Conservation (phyloP, 2,888 invertebrate species). For the Allophyes oxyacanthae region DNA sequence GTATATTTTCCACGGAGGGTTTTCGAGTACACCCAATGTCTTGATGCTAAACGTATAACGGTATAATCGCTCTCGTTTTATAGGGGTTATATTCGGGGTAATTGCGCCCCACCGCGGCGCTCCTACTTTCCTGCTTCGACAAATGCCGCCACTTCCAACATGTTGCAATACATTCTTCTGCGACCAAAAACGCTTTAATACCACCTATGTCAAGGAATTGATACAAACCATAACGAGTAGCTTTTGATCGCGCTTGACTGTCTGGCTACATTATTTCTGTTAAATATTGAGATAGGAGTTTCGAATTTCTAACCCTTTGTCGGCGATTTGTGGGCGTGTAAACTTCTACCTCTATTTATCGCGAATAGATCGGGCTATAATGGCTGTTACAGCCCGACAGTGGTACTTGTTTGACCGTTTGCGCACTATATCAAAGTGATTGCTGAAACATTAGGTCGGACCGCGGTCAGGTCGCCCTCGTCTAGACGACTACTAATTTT, state of each 20-base stretch:
- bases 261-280: constrained; percentile 40
- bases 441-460: constrained; percentile 73
- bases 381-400: constrained; percentile 62
- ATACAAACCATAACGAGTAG: constrained; percentile 30
- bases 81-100: constrained; percentile 76
- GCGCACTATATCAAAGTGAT: constrained; percentile 76
- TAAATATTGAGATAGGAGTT: constrained; percentile 54
- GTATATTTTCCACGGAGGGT: constrained; percentile 66
- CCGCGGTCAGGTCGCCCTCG: constrained; percentile 71
- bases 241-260: constrained; percentile 30
- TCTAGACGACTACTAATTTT: constrained; percentile 73
- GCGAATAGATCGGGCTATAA: constrained; percentile 68
- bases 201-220: constrained; percentile 28
- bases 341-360: constrained; percentile 66
- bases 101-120: constrained; percentile 69
- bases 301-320: constrained; percentile 65
- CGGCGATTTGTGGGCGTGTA: constrained; percentile 60
- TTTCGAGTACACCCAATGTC: constrained; percentile 73
- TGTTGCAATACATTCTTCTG: constrained; percentile 62
- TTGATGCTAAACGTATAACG: constrained; percentile 75
- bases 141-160: constrained; percentile 66
- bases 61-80: constrained; percentile 77
- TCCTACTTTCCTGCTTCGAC: constrained; percentile 60
- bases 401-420: constrained; percentile 67
- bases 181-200: constrained; percentile 43